Percentiles rank a stretch among this genome's conserved stretches.
These are phyloP conservation scores for Spodoptera frugiperda DNA, from an alignment of 1,140 invertebrate genomes.

Conservation along the genomic window DNA sequence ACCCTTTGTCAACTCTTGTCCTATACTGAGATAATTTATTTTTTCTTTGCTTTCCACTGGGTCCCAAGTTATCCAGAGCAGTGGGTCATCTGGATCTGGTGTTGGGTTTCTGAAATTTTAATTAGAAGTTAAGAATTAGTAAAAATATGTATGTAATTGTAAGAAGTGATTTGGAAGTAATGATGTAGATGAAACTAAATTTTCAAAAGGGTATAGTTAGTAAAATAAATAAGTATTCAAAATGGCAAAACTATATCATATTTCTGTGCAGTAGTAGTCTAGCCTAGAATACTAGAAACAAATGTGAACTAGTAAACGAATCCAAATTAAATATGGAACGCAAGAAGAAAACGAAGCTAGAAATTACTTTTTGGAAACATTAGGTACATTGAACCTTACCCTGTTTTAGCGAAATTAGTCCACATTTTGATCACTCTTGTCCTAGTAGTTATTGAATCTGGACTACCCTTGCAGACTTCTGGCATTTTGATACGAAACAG, in stretches of 20 bases:
- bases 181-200: not conserved
- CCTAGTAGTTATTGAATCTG: constrained; percentile 72
- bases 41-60: constrained; percentile 68
- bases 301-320: too few species aligned
- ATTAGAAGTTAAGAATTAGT: not conserved
- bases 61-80: constrained; percentile 77
- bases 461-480: constrained; percentile 64
- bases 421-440: constrained; percentile 75
- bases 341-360: too few species aligned
- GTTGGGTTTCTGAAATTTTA: constrained; percentile 72
- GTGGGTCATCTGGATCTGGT: constrained; percentile 68
- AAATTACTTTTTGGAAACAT: too few species aligned
- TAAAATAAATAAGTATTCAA: too few species aligned
- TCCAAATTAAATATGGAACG: too few species aligned
- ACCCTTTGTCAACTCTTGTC: constrained; percentile 77
- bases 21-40: constrained; percentile 75
- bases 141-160: not conserved
- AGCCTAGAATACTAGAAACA: too few species aligned
- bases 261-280: too few species aligned
- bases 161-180: too few species aligned
- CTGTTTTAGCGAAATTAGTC: constrained; percentile 83
- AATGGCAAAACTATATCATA: too few species aligned
- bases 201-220: not conserved
- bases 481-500: constrained; percentile 67
- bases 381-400: constrained; percentile 66